Base-by-base conservation (phyloP, 2,888 invertebrate genomes). In the Drosophila ustulata region DNA sequence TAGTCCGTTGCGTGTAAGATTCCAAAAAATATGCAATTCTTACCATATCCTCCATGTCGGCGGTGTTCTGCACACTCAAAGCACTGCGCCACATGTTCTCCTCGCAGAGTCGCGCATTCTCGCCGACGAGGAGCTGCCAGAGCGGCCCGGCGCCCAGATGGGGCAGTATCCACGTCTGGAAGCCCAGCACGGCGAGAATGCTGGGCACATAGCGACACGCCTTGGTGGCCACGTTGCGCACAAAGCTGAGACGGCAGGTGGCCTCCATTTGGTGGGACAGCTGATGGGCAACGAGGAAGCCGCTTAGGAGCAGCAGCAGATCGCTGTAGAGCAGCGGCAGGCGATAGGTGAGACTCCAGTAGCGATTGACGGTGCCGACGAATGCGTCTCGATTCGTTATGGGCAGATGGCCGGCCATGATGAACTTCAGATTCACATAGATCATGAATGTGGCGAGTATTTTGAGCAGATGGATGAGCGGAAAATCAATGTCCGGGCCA, bases 401-500 rank as follows among this genome's bases (percentile, higher is more conserved):
- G 0, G 96, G 95, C 82, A 94, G 93, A 66, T 94, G 93, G 25
- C 94, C 94, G 5, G 95, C 92, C 53, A 95, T 94, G 68, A 95
- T 93, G 78, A 95, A 94, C 91, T 95, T 95, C 87, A 96, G 95
- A 5, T 94, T 95, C 9, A 95, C 86, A 75, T 95, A 94, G 64
- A 96, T 91, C 69, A 94, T 93, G 2, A 95, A 82, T 3, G 95
- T 95, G 61, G 94, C 94, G 39, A 95, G 82, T n/a, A 94, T 94
- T 72, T 96, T 93, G 34, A 96, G 93, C 3, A 96, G 95, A 80
- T 96, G 95, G 67, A 96, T 94, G 88, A 96, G 95, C 34, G 94
- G 93, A 74, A 96, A 95, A 45, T 90, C 80, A 78, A 95, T 94
- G 46, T 93, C 92, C 1, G 92, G 89, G 0, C 91, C 89, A 0